Conservation (phyloP, 2,888 invertebrate species). For the Erynnis tages region DNA sequence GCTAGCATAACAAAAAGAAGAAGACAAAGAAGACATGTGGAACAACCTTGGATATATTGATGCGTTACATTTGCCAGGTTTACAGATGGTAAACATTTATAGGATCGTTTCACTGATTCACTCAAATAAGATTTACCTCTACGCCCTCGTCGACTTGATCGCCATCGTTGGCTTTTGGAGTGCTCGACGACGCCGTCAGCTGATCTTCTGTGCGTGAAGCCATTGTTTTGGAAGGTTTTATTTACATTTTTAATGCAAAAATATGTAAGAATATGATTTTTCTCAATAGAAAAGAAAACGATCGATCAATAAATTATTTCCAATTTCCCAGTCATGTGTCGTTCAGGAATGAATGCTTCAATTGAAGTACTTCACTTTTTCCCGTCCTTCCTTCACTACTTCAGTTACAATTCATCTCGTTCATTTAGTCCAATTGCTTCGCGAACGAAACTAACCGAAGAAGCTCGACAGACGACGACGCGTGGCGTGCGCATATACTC, state of each 20-base stretch:
- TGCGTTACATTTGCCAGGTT: background rate
- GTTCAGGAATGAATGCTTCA: no score
- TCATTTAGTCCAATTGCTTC: no score
- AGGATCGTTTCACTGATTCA: background rate
- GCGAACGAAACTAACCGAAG: no score
- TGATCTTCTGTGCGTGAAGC: conserved; percentile 58
- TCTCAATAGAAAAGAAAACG: background rate
- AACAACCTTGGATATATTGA: background rate
- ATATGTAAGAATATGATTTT: no score
- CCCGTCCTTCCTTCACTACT: no score
- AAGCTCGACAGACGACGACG: no score
- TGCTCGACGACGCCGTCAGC: conserved; percentile 44
- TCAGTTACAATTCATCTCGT: no score
- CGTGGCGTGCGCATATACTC: no score
- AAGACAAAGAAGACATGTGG: background rate
- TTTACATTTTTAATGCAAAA: conserved; percentile 16
- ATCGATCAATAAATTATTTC: background rate
- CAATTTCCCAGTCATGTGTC: no score
- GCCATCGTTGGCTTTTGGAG: conserved; percentile 46
- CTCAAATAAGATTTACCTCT: conserved; percentile 50
- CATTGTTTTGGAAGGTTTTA: conserved; percentile 43
- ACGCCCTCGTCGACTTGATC: conserved; percentile 58
- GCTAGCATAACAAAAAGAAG: no score
- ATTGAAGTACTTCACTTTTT: no score
- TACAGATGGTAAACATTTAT: conserved; percentile 2